Conservation (phyloP, 1,140 invertebrate genomes). For the Cyphomyrmex costatus region DNA sequence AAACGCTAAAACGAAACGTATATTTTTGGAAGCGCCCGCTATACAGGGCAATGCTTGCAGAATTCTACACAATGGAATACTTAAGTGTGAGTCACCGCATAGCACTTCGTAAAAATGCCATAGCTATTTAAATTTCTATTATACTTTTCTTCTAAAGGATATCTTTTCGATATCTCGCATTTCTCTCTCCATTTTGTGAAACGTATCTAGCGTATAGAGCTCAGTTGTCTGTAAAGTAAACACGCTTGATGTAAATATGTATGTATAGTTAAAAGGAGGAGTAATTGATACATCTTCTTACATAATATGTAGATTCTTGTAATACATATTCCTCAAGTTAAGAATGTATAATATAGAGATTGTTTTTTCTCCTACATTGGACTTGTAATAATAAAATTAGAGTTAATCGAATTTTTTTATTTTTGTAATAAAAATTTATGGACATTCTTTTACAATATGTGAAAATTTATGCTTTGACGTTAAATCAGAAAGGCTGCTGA, state of each 20-base stretch:
- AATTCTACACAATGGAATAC: conserved; percentile 48
- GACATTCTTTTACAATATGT: neutral
- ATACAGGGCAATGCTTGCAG: conserved; percentile 14
- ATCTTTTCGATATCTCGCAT: neutral
- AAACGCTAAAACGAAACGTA: conserved; percentile 37
- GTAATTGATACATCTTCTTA: neutral
- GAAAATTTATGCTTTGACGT: conserved; percentile 23
- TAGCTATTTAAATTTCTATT: conserved; percentile 15
- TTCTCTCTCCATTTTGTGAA: neutral
- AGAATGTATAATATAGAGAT: neutral
- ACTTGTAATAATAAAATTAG: neutral
- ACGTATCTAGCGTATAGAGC: neutral
- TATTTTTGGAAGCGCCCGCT: conserved; percentile 59
- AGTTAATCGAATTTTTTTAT: neutral
- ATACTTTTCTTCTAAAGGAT: neutral
- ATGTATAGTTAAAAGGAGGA: neutral
- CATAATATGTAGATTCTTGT: neutral
- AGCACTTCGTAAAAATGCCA: conserved; percentile 19
- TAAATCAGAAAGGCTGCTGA: neutral
- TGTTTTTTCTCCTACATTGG: neutral
- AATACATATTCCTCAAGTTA: neutral
- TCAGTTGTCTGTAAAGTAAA: neutral
- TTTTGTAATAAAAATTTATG: neutral
- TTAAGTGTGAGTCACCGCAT: conserved; percentile 43
- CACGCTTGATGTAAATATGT: neutral